Conservation (phyloP, 2,113 vertebrate genomes). For the Pan paniscus region DNA sequence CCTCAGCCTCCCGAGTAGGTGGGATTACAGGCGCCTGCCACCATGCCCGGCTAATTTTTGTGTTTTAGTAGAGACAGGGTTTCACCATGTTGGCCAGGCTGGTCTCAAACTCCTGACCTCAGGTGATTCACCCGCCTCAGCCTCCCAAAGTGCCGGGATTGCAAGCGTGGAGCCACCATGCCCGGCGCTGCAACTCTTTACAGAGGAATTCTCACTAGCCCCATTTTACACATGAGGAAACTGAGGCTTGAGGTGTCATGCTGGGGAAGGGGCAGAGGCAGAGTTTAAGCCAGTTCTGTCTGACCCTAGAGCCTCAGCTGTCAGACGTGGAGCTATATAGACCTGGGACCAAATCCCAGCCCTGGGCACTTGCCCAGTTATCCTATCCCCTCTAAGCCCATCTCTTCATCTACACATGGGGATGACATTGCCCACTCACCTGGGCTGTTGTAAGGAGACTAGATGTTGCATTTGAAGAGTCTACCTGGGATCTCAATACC, state of each 20-base stretch:
- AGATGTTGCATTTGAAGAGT: not conserved
- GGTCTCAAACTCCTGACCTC: too few relatives aligned
- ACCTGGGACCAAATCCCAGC: not conserved
- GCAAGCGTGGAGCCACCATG: too few relatives aligned
- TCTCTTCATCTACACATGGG: not conserved
- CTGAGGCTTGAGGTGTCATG: not conserved
- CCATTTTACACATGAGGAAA: not conserved
- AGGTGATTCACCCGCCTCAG: too few relatives aligned
- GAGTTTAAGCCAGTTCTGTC: not conserved
- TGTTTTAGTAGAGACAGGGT: too few relatives aligned
- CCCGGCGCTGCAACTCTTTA: not conserved
- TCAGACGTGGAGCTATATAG: not conserved
- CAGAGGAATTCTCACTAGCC: not conserved
- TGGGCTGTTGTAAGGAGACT: not conserved
- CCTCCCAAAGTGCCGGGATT: too few relatives aligned
- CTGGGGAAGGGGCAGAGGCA: not conserved
- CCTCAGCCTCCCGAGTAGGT: too few relatives aligned
- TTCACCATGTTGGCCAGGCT: too few relatives aligned
- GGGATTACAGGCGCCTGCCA: too few relatives aligned
- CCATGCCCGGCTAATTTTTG: too few relatives aligned
- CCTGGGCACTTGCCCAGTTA: not conserved
- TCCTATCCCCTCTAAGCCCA: not conserved
- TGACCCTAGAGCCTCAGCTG: not conserved
- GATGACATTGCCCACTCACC: not conserved
- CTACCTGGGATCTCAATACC: not conserved